Conservation (phyloP, 2,888 invertebrate species). For the Neelides folsomi region DNA sequence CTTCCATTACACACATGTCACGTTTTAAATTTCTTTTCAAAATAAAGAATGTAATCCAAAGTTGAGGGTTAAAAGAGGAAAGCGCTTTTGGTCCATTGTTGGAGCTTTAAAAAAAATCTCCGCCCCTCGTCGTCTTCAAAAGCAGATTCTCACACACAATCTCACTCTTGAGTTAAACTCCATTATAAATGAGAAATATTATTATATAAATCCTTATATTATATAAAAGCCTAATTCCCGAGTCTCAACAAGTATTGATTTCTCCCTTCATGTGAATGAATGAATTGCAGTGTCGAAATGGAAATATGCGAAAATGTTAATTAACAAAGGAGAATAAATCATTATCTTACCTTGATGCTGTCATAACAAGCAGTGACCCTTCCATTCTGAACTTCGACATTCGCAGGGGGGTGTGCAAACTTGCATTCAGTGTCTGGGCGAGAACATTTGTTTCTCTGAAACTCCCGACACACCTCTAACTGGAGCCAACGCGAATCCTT, state of each 20-base stretch:
- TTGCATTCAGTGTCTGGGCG: slow-evolving; percentile 99
- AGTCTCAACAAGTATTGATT: too few species aligned
- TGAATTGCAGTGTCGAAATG: too few species aligned
- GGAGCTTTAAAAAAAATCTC: too few species aligned
- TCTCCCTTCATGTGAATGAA: too few species aligned
- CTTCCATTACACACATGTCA: slow-evolving; percentile 12
- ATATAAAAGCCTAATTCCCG: too few species aligned
- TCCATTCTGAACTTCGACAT: slow-evolving; percentile 99
- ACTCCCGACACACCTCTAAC: slow-evolving; percentile 98
- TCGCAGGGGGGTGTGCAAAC: slow-evolving; percentile 98
- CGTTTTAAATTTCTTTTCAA: slow-evolving; percentile 4
- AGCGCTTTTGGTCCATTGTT: background rate
- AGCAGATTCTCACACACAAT: too few species aligned
- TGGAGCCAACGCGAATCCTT: slow-evolving; percentile 99
- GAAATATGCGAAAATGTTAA: slow-evolving; percentile 5
- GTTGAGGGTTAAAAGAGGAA: background rate
- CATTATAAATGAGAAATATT: too few species aligned
- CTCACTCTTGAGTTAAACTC: too few species aligned
- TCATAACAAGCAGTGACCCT: slow-evolving; percentile 99
- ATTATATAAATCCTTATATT: too few species aligned
- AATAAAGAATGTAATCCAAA: too few species aligned
- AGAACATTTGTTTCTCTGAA: slow-evolving; percentile 98
- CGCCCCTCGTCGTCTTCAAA: too few species aligned
- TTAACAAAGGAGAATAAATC: slow-evolving; percentile 3
- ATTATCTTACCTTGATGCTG: slow-evolving; percentile 88